Evolutionary conservation across 2,888 invertebrate genomes (phyloP), one percentile per base, ranked within the genome.

Genomic region (Xanthorhoe spadicearia): DNA sequence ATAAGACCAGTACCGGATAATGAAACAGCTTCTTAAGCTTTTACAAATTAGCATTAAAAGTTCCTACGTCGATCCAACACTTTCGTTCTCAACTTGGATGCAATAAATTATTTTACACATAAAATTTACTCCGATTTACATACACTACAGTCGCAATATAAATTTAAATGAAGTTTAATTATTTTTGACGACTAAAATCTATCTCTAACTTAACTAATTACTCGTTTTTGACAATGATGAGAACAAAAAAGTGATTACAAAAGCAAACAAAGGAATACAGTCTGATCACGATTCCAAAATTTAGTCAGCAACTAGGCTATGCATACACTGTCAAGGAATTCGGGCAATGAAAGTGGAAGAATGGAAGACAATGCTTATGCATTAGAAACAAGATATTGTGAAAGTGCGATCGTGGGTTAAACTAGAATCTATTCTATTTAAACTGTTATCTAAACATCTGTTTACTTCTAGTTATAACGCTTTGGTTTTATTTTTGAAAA

Each of bases 331-430:
- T 23, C 15, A 55, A 46, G 49, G 55, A 55, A 64, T 68, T 66
- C 23, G 50, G 62, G 51, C 54, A 66, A 69, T 43, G 66, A 72
- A 72, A 71, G 69, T 71, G 19, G 62, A 69, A 68, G 68, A 65
- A 68, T 70, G 19, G 62, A 69, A 68, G 66, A 65, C 64, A 70
- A 68, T 61, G 57, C 64, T 51, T 69, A 54, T 68, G 60, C 61
- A 61, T 66, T 69, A 70, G 69, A 61, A 66, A 69, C 65, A 66
- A 68, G 56, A 64, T 69, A 56, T 49, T 66, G 72, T 71, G 72
- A 74, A 74, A 73, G 70, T 71, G 60, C 65, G 54, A 62, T 69
- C 43, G 64, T 66, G 57, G 58, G 53, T 51, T 64, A 51, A 69
- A 74, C 67, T 66, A 67, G 68, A 66, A 62, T 62, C 43, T 35